A percentile compares a stretch with the other conserved stretches of the same genome.
phyloP scores from a whole-genome alignment of 2,888 invertebrate species.

The Ochropleura leucogaster region DNA sequence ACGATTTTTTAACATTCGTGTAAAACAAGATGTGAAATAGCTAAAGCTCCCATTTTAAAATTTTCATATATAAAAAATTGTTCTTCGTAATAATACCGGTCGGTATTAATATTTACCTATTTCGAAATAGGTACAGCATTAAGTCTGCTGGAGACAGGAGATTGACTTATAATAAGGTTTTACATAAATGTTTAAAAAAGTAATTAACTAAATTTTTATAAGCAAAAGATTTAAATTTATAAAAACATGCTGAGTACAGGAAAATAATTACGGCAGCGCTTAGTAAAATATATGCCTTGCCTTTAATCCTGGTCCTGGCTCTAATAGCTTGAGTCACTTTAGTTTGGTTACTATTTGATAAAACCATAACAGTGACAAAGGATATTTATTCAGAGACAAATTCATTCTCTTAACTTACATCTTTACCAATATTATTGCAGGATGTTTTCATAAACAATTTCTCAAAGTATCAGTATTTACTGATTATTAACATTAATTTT shows the following conservation, averaged over 20 bases:
- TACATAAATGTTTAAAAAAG: neutral
- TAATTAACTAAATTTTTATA: neutral
- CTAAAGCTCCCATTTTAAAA: neutral
- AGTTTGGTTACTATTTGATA: neutral
- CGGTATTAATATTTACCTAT: no score
- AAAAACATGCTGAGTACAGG: neutral
- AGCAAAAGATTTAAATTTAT: neutral
- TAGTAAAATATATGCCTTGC: neutral
- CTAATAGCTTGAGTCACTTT: neutral
- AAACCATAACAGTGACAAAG: neutral
- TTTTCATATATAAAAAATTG: neutral
- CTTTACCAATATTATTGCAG: neutral
- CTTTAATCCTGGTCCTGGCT: no score
- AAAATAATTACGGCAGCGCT: neutral
- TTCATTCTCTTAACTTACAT: neutral
- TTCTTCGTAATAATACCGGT: neutral
- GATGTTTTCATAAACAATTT: conserved; percentile 1
- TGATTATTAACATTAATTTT: no score
- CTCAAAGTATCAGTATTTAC: neutral
- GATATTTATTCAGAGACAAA: conserved; percentile 1
- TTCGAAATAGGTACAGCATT: neutral
- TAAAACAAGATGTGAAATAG: neutral
- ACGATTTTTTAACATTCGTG: neutral
- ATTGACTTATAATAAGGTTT: neutral
- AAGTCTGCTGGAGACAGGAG: neutral